These are phyloP conservation scores for Diabrotica virgifera DNA, from an alignment of 1,140 invertebrate species.

Conservation along the genomic window DNA sequence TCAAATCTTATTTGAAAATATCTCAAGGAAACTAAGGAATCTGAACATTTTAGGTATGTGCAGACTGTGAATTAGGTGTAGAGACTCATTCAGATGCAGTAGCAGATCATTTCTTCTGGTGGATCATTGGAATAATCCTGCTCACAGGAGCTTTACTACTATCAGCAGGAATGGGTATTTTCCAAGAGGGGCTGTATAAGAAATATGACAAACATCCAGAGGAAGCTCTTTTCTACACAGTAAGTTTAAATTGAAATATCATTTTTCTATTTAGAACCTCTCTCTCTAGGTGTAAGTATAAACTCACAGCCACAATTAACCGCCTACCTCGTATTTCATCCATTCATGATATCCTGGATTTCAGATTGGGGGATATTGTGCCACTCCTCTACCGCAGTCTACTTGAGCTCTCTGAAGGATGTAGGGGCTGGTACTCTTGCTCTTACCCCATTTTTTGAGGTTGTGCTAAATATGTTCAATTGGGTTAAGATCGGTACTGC, in stretches of 20 bases:
- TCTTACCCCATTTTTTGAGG: too few species aligned
- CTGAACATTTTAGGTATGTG: constrained; percentile 33
- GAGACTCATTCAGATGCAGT: constrained; percentile 38
- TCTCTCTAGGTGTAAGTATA: too few species aligned
- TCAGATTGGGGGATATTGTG: too few species aligned
- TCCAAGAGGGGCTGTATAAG: constrained; percentile 86
- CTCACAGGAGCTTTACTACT: constrained; percentile 87
- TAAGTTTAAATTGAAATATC: constrained; percentile 42
- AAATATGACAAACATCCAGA: constrained; percentile 90
- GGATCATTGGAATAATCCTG: constrained; percentile 78
- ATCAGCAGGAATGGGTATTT: constrained; percentile 95
- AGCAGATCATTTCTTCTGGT: constrained; percentile 73
- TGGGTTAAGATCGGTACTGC: too few species aligned
- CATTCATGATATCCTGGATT: too few species aligned
- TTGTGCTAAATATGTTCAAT: too few species aligned
- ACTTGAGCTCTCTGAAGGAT: too few species aligned
- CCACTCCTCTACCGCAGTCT: too few species aligned
- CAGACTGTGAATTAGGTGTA: constrained; percentile 46
- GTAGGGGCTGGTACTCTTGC: too few species aligned
- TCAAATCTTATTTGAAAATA: background rate
- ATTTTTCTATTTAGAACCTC: too few species aligned
- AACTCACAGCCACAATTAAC: too few species aligned
- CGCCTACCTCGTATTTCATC: too few species aligned
- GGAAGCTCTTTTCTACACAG: constrained; percentile 92
- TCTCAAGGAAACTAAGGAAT: background rate